phyloP scores from a whole-genome alignment of 1,140 invertebrate species.

The Daktulosphaira vitifoliae region DNA sequence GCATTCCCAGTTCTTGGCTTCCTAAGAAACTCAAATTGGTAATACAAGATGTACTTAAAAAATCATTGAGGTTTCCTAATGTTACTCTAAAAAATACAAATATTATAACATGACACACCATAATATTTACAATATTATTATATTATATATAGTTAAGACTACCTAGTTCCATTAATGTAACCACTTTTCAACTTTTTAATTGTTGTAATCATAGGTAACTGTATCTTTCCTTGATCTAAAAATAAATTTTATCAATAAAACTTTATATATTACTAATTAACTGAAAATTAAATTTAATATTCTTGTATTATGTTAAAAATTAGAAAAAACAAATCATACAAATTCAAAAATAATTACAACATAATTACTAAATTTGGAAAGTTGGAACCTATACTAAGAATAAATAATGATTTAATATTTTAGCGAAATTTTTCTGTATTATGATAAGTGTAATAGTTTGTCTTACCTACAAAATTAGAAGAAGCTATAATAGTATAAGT shows the following conservation, averaged over 20 bases:
- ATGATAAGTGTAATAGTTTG: no score
- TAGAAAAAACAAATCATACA: no score
- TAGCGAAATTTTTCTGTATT: no score
- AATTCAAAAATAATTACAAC: no score
- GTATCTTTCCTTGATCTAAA: conserved; percentile 84
- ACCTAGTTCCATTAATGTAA: conserved; percentile 91
- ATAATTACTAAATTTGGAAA: no score
- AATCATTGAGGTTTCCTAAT: conserved; percentile 81
- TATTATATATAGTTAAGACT: conserved; percentile 33
- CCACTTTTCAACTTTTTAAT: conserved; percentile 98
- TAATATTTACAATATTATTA: background rate
- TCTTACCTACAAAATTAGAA: conserved; percentile 66
- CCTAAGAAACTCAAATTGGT: conserved; percentile 91
- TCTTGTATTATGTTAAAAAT: no score
- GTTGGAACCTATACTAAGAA: no score
- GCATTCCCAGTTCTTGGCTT: conserved; percentile 80
- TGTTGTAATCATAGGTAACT: conserved; percentile 88
- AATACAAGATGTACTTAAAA: conserved; percentile 89
- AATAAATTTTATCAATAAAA: no score
- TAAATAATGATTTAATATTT: no score
- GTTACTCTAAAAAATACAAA: conserved; percentile 59
- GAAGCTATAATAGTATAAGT: conserved; percentile 74
- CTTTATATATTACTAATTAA: no score
- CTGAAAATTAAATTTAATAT: no score
- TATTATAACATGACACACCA: background rate